These are phyloP conservation scores for Melangyna quadrimaculata DNA, from an alignment of 2,888 invertebrate species.

Conservation along the genomic window DNA sequence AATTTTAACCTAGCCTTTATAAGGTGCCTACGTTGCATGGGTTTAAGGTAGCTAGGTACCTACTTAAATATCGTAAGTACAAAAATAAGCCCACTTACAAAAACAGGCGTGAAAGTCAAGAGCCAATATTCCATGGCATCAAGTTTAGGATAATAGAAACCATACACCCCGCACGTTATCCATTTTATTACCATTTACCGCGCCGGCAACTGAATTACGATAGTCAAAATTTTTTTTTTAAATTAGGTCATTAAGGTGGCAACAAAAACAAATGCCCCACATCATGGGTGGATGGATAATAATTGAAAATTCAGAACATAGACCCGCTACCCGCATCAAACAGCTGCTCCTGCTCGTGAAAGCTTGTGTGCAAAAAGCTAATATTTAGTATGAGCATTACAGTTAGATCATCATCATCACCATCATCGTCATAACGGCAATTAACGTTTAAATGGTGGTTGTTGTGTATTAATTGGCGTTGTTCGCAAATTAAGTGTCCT, in stretches of 20 bases:
- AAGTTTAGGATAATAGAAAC: constrained; percentile 41
- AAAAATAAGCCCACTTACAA: not conserved
- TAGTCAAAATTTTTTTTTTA: constrained; percentile 12
- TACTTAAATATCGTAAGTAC: not conserved
- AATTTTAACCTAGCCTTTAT: not conserved
- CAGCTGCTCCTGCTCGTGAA: not conserved
- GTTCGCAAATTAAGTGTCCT: constrained; percentile 37
- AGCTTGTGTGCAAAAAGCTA: constrained; percentile 29
- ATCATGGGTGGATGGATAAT: no score
- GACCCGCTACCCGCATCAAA: not conserved
- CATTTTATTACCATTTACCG: constrained; percentile 16
- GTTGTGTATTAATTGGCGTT: constrained; percentile 43
- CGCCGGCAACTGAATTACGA: constrained; percentile 6
- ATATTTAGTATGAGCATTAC: constrained; percentile 18
- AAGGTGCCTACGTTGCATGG: no score
- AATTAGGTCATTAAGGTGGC: constrained; percentile 27
- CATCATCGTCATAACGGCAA: constrained; percentile 27
- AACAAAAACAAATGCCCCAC: not conserved
- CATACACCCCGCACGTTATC: constrained; percentile 22
- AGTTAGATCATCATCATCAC: constrained; percentile 3
- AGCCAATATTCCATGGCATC: not conserved
- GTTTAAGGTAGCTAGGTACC: not conserved
- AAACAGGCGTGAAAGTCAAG: not conserved
- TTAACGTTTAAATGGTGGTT: constrained; percentile 47
- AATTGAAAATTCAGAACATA: not conserved